Evolutionary conservation across 2,888 invertebrate genomes (phyloP).

Genomic region (Aricia artaxerxes): DNA sequence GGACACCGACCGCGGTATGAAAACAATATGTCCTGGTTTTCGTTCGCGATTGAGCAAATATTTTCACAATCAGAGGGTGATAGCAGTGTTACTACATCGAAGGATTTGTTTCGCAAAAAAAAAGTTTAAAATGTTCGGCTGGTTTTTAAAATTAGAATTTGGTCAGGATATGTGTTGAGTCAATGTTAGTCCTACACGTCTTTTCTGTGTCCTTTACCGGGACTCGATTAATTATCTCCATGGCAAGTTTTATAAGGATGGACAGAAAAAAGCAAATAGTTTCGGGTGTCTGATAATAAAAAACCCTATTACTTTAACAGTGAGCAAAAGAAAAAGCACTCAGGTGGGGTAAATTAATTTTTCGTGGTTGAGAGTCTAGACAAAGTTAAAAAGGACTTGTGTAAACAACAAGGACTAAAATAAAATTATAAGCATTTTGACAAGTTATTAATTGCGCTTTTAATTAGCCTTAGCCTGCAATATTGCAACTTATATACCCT

Average conservation of each 20-base stretch:
- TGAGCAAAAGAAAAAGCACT: no score
- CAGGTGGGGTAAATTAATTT: no score
- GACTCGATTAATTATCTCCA: background rate
- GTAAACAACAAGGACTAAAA: no score
- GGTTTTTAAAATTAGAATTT: background rate
- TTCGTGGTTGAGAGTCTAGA: no score
- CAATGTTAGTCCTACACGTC: background rate
- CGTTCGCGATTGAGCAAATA: background rate
- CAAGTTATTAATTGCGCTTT: no score
- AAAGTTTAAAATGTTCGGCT: background rate
- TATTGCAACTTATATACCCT: background rate
- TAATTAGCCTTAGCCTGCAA: no score
- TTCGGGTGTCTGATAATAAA: no score
- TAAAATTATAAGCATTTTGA: no score
- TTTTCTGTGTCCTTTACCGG: no score
- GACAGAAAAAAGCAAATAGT: no score
- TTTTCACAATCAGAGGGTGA: background rate
- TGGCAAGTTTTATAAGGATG: background rate
- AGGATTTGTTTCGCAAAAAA: background rate
- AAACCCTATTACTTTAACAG: no score
- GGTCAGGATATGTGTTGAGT: background rate
- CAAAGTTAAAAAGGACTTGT: no score
- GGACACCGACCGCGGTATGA: background rate
- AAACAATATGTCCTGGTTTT: background rate
- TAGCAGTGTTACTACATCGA: background rate